Percentiles rank a stretch among this genome's conserved stretches.
Evolutionary conservation across 2,113 vertebrate genomes (phyloP).

Genomic region (Salvelinus sp.): DNA sequence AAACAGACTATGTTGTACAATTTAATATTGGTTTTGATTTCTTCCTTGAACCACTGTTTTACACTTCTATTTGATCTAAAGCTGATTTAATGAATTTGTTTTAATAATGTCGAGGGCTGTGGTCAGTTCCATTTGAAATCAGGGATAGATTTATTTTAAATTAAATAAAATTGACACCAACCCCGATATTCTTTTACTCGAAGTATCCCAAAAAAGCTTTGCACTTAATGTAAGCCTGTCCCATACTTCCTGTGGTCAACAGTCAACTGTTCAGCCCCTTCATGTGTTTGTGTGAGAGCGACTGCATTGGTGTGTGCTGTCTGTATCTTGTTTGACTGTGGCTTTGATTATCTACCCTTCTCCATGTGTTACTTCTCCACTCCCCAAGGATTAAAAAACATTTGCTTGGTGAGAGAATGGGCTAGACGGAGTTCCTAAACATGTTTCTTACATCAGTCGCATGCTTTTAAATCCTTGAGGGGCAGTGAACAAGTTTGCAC

Average conservation of each 20-base stretch:
- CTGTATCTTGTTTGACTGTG: neutral
- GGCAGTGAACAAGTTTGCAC: no score
- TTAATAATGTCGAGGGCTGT: constrained; percentile 20
- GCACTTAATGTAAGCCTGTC: constrained; percentile 66
- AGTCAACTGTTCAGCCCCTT: neutral
- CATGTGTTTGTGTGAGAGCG: constrained; percentile 49
- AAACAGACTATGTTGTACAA: constrained; percentile 9
- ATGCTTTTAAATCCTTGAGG: constrained; percentile 1
- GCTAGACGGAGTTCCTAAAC: no score
- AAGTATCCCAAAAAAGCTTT: constrained; percentile 61
- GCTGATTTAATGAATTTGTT: constrained; percentile 42
- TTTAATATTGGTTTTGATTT: constrained; percentile 21
- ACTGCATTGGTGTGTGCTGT: constrained; percentile 43
- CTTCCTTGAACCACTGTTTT: constrained; percentile 28
- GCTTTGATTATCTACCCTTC: no score
- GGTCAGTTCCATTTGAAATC: constrained; percentile 35
- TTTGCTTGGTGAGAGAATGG: no score
- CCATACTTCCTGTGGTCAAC: constrained; percentile 25
- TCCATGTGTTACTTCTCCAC: no score
- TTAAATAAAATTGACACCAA: constrained; percentile 70
- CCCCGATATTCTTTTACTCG: constrained; percentile 63
- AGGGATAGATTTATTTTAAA: constrained; percentile 33
- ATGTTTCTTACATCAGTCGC: no score
- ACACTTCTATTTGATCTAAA: constrained; percentile 41
- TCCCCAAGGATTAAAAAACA: no score